Percentiles rank a stretch among this genome's conserved stretches.
Evolutionary conservation across 2,113 vertebrate species (phyloP).

Genomic region (Phylloscopus whistleri): DNA sequence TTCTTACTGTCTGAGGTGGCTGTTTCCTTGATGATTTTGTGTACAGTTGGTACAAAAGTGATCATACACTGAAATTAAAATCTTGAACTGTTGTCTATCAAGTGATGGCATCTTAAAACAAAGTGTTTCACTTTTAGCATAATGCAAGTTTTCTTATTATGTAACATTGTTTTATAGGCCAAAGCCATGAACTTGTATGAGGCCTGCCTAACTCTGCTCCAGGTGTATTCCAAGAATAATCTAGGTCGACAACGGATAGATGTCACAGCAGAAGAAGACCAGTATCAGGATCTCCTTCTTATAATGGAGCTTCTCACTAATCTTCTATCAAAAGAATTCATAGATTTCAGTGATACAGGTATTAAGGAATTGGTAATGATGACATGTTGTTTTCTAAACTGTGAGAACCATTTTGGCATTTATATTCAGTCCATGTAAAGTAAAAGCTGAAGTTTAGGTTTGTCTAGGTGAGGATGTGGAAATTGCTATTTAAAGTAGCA

Average conservation of each 20-base stretch:
- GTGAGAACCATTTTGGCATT: neutral
- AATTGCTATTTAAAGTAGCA: neutral
- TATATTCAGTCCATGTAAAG: neutral
- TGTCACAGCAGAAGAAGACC: constrained; percentile 92
- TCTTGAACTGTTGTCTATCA: neutral
- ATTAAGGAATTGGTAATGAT: neutral
- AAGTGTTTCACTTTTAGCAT: neutral
- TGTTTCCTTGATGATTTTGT: neutral
- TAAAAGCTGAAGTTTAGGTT: neutral
- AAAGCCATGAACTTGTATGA: constrained; percentile 99
- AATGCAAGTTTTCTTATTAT: neutral
- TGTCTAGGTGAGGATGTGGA: neutral
- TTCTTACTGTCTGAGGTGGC: neutral
- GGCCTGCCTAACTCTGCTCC: constrained; percentile 93
- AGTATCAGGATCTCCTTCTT: constrained; percentile 98
- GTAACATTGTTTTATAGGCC: constrained; percentile 75
- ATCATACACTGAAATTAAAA: neutral
- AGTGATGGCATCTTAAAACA: neutral
- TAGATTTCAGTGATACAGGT: constrained; percentile 99
- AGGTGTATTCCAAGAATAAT: constrained; percentile 98
- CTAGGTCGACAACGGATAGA: constrained; percentile 88
- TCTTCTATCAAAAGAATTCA: constrained; percentile 97
- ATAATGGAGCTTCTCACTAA: constrained; percentile 99
- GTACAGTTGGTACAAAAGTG: neutral
- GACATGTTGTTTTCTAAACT: neutral